Evolutionary conservation across 2,888 invertebrate species (phyloP).

Genomic region (Nephrotoma guestfalica): DNA sequence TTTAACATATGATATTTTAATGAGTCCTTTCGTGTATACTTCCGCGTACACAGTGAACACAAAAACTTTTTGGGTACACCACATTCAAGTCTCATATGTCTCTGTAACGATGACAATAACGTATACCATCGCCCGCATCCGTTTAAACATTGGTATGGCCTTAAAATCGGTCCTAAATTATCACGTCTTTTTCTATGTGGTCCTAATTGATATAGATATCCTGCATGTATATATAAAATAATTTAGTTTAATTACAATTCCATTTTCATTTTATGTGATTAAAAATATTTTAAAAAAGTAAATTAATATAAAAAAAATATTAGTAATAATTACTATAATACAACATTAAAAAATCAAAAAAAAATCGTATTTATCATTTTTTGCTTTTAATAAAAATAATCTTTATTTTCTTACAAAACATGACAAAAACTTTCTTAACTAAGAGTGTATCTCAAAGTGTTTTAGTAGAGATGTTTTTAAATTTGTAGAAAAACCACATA

Average conservation of each 20-base stretch:
- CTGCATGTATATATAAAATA: background rate
- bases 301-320: background rate
- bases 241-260: background rate
- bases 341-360: conserved; percentile 6
- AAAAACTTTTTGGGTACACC: conserved; percentile 11
- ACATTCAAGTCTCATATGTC: conserved; percentile 12
- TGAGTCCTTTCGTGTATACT: conserved; percentile 11
- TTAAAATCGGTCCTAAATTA: background rate
- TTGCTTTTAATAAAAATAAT: background rate
- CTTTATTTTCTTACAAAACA: background rate
- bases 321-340: background rate
- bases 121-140: conserved; percentile 12
- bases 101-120: conserved; percentile 11
- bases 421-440: conserved; percentile 11
- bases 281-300: conserved; percentile 1
- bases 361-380: conserved; percentile 4
- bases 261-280: background rate
- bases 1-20: conserved; percentile 12
- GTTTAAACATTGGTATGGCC: conserved; percentile 10
- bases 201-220: conserved; percentile 1
- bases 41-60: conserved; percentile 9
- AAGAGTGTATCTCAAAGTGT: conserved; percentile 22
- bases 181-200: conserved; percentile 6
- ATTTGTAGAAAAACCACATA: conserved; percentile 22
- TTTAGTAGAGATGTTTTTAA: conserved; percentile 19